Conservation (phyloP, 2,888 invertebrate genomes). For the Biston betularia region DNA sequence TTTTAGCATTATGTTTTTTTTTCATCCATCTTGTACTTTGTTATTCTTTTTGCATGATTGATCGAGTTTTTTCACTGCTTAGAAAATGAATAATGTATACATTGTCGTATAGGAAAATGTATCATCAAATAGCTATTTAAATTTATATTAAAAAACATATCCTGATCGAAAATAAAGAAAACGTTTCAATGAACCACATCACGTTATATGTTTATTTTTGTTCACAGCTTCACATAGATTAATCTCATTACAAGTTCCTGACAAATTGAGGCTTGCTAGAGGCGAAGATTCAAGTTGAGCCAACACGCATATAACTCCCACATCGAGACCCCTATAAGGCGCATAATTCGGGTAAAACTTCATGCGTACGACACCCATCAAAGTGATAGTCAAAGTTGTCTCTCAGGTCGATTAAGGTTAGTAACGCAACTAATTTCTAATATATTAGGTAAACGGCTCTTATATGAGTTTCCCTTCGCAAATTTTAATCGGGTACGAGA, state of each 20-base stretch:
- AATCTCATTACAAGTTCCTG: constrained; percentile 16
- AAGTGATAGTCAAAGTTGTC: constrained; percentile 71
- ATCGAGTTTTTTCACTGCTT: too few relatives aligned
- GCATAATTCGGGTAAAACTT: constrained; percentile 45
- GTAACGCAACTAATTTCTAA: constrained; percentile 80
- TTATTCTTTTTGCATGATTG: too few relatives aligned
- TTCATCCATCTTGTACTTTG: too few relatives aligned
- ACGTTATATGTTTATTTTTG: not conserved
- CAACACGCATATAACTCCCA: constrained; percentile 44
- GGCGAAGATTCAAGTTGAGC: constrained; percentile 32
- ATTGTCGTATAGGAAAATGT: not conserved
- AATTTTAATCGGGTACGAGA: constrained; percentile 62
- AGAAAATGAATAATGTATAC: too few relatives aligned
- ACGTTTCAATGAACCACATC: too few relatives aligned
- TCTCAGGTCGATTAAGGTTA: constrained; percentile 72
- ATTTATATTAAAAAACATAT: not conserved
- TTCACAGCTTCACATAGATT: constrained; percentile 1
- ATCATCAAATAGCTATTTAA: not conserved
- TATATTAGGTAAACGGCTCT: constrained; percentile 81
- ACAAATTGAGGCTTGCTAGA: constrained; percentile 9
- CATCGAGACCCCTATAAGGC: constrained; percentile 17
- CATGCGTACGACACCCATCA: constrained; percentile 58
- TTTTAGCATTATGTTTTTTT: too few relatives aligned
- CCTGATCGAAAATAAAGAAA: not conserved
- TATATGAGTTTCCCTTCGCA: constrained; percentile 67